Percentiles rank a stretch among this genome's conserved stretches.
These are phyloP conservation scores for Porites lobata DNA, from an alignment of 92 coral and sea anemone genomes.

Conservation along the genomic window DNA sequence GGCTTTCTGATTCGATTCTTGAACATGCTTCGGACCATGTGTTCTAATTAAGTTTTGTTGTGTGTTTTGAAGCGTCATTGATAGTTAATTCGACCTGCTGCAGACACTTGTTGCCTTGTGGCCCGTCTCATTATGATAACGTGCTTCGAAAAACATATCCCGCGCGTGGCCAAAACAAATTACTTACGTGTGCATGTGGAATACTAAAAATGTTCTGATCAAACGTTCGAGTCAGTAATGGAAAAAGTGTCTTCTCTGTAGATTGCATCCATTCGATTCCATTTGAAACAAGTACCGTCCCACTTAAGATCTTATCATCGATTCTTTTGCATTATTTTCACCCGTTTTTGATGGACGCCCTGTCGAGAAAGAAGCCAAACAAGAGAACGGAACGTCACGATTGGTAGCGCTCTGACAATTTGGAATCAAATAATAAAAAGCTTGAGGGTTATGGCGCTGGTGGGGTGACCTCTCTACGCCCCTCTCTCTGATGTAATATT, in stretches of 20 bases:
- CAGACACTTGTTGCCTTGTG: neutral
- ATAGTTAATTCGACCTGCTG: constrained; percentile 24
- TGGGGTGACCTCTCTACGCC: constrained; percentile 57
- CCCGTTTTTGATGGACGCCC: constrained; percentile 13
- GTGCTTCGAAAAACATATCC: constrained; percentile 30
- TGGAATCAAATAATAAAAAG: constrained; percentile 17
- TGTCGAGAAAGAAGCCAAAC: constrained; percentile 1
- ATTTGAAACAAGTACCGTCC: constrained; percentile 4
- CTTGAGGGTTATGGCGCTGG: constrained; percentile 32
- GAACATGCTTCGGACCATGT: neutral
- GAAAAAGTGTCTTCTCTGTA: neutral
- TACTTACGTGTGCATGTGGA: neutral
- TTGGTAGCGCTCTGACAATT: constrained; percentile 26
- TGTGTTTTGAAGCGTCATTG: constrained; percentile 1
- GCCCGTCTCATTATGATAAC: constrained; percentile 16
- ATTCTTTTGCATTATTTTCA: constrained; percentile 3
- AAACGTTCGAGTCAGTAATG: constrained; percentile 4
- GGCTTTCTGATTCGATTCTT: neutral
- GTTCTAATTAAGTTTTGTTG: neutral
- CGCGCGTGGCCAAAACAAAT: neutral
- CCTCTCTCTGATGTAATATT: constrained; percentile 65
- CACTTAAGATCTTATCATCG: constrained; percentile 26
- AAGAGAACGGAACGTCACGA: neutral
- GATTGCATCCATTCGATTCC: constrained; percentile 12
- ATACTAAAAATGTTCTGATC: neutral